These are phyloP conservation scores for Hapalemur alaotrensis DNA, from an alignment of 2,797 vertebrate species.

Conservation along the genomic window DNA sequence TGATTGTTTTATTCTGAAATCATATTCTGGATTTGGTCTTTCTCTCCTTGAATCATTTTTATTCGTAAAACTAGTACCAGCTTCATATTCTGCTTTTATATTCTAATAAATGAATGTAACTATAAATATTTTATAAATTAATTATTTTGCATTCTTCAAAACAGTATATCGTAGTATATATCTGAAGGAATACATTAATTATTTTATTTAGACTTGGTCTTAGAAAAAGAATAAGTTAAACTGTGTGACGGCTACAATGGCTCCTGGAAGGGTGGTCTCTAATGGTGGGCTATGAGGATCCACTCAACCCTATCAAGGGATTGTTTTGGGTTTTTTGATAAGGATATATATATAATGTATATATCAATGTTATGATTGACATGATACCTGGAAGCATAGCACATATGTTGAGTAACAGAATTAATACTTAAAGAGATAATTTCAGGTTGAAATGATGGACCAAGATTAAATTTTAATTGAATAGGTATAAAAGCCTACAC, in stretches of 20 bases:
- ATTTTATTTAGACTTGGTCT: neutral
- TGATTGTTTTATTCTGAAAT: neutral
- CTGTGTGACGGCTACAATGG: no score
- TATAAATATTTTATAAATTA: neutral
- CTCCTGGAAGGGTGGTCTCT: neutral
- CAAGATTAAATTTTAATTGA: neutral
- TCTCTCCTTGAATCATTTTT: constrained; percentile 37
- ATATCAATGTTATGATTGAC: neutral
- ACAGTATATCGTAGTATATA: neutral
- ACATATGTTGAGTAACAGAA: neutral
- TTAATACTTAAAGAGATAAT: neutral
- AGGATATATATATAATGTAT: neutral
- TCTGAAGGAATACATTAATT: neutral
- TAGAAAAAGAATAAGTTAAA: neutral
- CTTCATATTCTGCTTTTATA: neutral
- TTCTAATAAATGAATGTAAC: neutral
- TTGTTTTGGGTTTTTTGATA: neutral
- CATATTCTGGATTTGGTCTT: neutral
- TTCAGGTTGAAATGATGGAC: neutral
- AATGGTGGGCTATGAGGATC: neutral
- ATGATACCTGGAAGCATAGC: neutral
- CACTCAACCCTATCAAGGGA: neutral
- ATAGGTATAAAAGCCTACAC: neutral
- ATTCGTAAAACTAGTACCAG: neutral
- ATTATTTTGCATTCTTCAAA: constrained; percentile 35